Conservation (phyloP, 2,113 vertebrate species). For the Gobius niger region DNA sequence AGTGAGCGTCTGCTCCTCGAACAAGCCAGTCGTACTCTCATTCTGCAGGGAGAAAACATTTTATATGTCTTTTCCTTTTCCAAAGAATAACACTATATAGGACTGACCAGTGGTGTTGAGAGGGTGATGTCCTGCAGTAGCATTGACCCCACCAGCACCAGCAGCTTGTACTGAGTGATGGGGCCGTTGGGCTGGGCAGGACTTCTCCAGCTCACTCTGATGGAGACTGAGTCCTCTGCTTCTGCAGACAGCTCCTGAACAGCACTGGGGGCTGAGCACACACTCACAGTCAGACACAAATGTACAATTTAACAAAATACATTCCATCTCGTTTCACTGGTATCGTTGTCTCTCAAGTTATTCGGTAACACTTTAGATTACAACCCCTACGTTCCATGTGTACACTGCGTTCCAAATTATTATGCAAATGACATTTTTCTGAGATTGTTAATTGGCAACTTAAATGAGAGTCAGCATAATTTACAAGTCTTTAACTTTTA, state of each 20-base stretch:
- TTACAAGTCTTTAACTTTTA: no score
- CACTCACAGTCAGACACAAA: constrained; percentile 21
- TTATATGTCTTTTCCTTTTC: neutral
- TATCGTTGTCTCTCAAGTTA: no score
- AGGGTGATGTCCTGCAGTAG: constrained; percentile 87
- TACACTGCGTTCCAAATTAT: no score
- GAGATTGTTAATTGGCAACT: no score
- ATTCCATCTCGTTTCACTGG: neutral
- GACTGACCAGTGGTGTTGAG: constrained; percentile 63
- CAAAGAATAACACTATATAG: neutral
- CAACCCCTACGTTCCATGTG: no score
- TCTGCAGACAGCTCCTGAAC: constrained; percentile 80
- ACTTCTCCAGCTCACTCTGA: constrained; percentile 86
- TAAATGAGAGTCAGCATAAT: no score
- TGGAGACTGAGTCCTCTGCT: constrained; percentile 85
- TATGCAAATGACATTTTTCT: no score
- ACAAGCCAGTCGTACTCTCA: constrained; percentile 51
- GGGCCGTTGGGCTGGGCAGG: constrained; percentile 89
- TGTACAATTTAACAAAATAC: neutral
- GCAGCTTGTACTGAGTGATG: constrained; percentile 88
- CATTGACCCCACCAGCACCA: constrained; percentile 67
- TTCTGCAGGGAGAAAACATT: constrained; percentile 68
- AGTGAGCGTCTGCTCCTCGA: constrained; percentile 55
- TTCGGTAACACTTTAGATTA: no score
- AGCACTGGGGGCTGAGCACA: constrained; percentile 82